Base-by-base conservation (phyloP, 2,888 invertebrate species). In the Apomyelois bistriatella region DNA sequence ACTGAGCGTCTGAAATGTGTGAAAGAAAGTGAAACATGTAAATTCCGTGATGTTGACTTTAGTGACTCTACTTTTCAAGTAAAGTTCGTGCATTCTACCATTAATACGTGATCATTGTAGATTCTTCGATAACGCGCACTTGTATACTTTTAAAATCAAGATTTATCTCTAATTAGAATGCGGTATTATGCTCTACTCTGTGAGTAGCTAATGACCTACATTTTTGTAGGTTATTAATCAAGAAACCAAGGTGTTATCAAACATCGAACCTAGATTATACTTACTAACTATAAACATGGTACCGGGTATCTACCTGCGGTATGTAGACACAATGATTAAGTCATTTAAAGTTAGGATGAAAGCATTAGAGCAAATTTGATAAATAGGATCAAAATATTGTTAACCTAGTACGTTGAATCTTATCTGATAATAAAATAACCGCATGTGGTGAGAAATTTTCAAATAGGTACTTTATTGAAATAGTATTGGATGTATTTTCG, bases 231-330 rank as follows among this genome's bases (percentile, higher is more conserved):
- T 60, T 57, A 52, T n/a, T 28, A 10, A 53, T 36, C 52, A n/a
- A 41, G 35, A 46, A 47, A 48, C 50, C 51, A 42, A 58, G 58
- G 57, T 64, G 72, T 74, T 73, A 74, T 76, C 76, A 76, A 76
- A 70, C 70, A 71, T 72, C 71, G 72, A 69, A 65, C 58, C 52
- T 54, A 55, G 54, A 56, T 61, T 57, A 58, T 64, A 84, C 80
- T 83, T 85, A 87, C 76, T 75, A 75, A 78, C 76, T 69, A 60
- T 61, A 72, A 61, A 72, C 64, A 75, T 74, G 84, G 83, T 85
- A 83, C 66, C 79, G 80, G 84, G 82, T 75, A 65, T 67, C 66
- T 65, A 35, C 8, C 59, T 70, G 64, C 67, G 68, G 68, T 73
- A 64, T 64, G 57, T 74, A 74, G 64, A 75, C 63, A 70, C 69